These are phyloP conservation scores for Toxotes lorentzi DNA, from an alignment of 2,797 vertebrate genomes.

Conservation along the genomic window DNA sequence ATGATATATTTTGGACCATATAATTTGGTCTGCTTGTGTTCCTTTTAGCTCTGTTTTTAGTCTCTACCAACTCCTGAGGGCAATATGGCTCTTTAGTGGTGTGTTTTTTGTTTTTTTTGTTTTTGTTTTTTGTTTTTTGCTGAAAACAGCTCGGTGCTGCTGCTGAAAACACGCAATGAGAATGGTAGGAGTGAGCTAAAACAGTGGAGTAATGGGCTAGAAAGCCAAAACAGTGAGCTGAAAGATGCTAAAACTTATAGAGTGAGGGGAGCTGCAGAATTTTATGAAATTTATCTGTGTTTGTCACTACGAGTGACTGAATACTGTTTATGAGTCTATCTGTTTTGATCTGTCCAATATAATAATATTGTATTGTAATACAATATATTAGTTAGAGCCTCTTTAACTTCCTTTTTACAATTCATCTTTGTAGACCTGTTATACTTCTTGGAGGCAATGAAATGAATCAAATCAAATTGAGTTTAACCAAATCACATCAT, in stretches of 20 bases:
- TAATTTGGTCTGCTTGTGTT: too few species aligned
- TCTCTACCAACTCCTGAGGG: too few species aligned
- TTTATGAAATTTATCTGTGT: background rate
- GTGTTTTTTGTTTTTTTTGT: too few species aligned
- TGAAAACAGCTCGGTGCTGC: too few species aligned
- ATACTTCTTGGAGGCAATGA: background rate
- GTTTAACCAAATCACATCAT: background rate
- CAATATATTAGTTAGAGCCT: background rate
- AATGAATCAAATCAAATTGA: constrained; percentile 1
- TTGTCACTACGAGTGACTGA: background rate
- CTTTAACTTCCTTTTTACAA: background rate
- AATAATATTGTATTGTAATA: background rate
- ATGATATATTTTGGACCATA: too few species aligned
- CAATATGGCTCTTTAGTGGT: too few species aligned
- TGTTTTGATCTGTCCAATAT: background rate
- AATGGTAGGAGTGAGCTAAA: background rate
- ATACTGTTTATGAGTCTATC: too few species aligned
- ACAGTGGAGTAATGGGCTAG: background rate
- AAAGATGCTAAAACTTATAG: background rate
- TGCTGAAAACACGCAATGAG: too few species aligned
- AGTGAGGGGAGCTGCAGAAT: background rate
- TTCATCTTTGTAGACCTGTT: constrained; percentile 1
- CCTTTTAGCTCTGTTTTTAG: too few species aligned
- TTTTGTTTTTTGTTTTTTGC: too few species aligned
- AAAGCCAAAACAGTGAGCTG: background rate